A percentile compares a stretch with the other conserved stretches of the same genome.
phyloP scores from a whole-genome alignment of 1,140 invertebrate genomes.

The Cylas formicarius region DNA sequence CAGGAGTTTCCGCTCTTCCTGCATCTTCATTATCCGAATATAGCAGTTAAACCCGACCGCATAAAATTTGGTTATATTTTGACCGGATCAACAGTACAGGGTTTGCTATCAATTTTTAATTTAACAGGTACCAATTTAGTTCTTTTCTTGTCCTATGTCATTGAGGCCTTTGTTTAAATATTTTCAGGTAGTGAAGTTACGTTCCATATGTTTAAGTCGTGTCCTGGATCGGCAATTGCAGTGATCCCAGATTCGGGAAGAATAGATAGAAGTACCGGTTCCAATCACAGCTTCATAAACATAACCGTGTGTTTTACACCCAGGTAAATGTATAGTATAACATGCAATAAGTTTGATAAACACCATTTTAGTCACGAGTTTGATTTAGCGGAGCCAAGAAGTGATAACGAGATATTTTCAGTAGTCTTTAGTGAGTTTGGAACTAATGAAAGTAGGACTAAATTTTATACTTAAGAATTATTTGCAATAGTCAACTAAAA shows the following conservation, averaged over 20 bases:
- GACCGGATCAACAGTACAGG: constrained; percentile 19
- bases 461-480: no score
- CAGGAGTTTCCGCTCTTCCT: constrained; percentile 20
- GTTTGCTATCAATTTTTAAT: constrained; percentile 19
- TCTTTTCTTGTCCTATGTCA: background rate
- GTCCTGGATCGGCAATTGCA: constrained; percentile 9
- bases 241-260: constrained; percentile 18
- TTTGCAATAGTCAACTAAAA: no score
- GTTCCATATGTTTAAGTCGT: constrained; percentile 25
- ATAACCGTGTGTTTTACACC: constrained; percentile 27
- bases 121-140: constrained; percentile 19
- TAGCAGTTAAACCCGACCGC: constrained; percentile 17
- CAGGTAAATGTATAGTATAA: no score
- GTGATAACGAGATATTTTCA: no score
- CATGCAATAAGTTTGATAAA: no score
- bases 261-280: constrained; percentile 14
- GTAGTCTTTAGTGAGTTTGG: no score
- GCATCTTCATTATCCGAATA: constrained; percentile 22
- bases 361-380: no score
- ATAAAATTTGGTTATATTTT: constrained; percentile 23
- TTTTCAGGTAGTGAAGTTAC: constrained; percentile 18
- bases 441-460: no score
- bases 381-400: no score
- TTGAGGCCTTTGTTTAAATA: background rate
- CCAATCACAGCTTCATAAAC: constrained; percentile 9